Conservation (phyloP, 2,113 vertebrate species). For the Ivindomyrus marchei region DNA sequence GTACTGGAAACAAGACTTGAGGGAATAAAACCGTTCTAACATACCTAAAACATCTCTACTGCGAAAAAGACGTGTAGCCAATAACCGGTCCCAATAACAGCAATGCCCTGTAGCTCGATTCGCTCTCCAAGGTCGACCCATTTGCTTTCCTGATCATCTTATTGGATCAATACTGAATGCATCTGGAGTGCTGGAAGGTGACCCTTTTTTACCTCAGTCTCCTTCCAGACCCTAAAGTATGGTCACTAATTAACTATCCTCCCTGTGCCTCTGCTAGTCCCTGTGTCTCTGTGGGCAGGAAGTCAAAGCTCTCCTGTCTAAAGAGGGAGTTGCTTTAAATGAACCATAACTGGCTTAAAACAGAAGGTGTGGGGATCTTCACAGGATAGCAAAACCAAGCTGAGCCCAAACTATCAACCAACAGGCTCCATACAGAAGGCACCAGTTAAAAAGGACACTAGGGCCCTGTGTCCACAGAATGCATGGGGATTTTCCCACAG, state of each 20-base stretch:
- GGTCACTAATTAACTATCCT: neutral
- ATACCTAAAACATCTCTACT: neutral
- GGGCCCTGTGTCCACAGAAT: neutral
- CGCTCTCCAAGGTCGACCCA: neutral
- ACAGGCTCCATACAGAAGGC: neutral
- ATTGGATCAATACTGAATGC: neutral
- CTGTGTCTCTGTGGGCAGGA: neutral
- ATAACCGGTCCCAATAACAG: neutral
- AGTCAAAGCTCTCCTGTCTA: neutral
- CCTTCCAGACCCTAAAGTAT: neutral
- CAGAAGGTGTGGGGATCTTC: neutral
- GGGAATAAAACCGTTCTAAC: neutral
- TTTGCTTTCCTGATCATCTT: neutral
- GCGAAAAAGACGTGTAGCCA: neutral
- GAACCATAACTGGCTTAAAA: neutral
- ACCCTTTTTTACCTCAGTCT: neutral
- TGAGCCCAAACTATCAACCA: neutral
- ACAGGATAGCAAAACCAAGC: neutral
- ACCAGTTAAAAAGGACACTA: neutral
- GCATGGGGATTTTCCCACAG: neutral
- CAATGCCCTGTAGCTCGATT: neutral
- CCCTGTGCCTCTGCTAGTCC: neutral
- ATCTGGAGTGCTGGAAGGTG: neutral
- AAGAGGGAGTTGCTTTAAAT: neutral
- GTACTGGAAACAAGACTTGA: neutral